Evolutionary conservation across 2,888 invertebrate genomes (phyloP).

Genomic region (Oscheius sp.): DNA sequence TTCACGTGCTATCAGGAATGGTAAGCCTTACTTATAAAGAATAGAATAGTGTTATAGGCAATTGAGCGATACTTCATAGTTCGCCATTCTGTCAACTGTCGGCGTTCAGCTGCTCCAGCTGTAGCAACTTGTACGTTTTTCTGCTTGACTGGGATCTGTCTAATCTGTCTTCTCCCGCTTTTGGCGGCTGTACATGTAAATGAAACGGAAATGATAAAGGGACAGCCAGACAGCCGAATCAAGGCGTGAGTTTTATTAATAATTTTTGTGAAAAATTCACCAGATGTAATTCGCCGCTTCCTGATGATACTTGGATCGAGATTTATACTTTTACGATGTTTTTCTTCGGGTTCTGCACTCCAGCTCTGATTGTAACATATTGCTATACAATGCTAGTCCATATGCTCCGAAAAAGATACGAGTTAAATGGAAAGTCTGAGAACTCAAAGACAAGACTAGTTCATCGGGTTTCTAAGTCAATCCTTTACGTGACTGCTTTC

Average conservation of each 20-base stretch:
- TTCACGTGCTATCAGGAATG: constrained; percentile 62
- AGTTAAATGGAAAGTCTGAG: constrained; percentile 20
- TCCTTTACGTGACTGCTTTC: constrained; percentile 40
- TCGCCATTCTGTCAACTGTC: constrained; percentile 31
- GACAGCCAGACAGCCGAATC: background rate
- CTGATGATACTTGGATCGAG: constrained; percentile 33
- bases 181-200: constrained; percentile 16
- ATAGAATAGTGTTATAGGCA: constrained; percentile 27
- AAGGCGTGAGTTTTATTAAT: constrained; percentile 8
- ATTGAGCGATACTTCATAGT: constrained; percentile 43
- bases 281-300: constrained; percentile 37
- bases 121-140: constrained; percentile 10
- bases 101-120: constrained; percentile 23
- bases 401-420: constrained; percentile 35
- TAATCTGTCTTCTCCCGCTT: constrained; percentile 17
- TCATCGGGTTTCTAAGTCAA: constrained; percentile 41
- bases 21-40: constrained; percentile 5
- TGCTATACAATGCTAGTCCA: constrained; percentile 36
- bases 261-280: background rate
- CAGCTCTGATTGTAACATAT: constrained; percentile 33
- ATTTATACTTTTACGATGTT: constrained; percentile 34
- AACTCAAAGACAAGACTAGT: constrained; percentile 40
- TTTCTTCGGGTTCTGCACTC: constrained; percentile 33
- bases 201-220: constrained; percentile 7
- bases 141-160: constrained; percentile 6